These are phyloP conservation scores for Epinotia brunnichana DNA, from an alignment of 2,888 invertebrate genomes.

Conservation along the genomic window DNA sequence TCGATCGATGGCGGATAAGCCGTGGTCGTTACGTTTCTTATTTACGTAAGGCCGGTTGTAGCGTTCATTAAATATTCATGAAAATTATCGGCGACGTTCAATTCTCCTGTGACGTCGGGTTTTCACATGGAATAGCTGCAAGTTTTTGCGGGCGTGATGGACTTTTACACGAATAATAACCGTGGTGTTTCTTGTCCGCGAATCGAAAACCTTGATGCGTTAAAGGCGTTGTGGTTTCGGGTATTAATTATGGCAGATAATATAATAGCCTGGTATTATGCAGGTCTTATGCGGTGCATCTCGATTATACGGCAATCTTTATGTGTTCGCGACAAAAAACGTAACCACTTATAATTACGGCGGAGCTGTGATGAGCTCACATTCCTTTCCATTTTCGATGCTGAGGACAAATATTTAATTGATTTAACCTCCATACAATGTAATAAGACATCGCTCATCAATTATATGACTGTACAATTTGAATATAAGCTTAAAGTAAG, in stretches of 20 bases:
- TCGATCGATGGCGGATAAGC: conserved; percentile 70
- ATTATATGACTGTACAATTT: neutral
- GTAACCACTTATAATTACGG: conserved; percentile 55
- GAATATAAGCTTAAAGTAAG: neutral
- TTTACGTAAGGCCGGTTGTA: conserved; percentile 72
- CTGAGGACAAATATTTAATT: conserved; percentile 30
- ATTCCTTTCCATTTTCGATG: conserved; percentile 34
- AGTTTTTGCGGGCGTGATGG: conserved; percentile 55
- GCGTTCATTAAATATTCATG: conserved; percentile 67
- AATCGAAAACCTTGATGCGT: conserved; percentile 49
- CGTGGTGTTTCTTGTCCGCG: conserved; percentile 62
- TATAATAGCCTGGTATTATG: conserved; percentile 73
- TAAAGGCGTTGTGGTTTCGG: conserved; percentile 62
- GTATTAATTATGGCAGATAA: conserved; percentile 69
- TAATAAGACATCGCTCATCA: neutral
- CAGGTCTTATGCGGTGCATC: conserved; percentile 63
- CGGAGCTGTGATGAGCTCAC: conserved; percentile 43
- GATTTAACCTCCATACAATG: conserved; percentile 16
- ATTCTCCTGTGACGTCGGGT: neutral
- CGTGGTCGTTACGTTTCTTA: conserved; percentile 63
- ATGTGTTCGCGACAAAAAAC: conserved; percentile 65
- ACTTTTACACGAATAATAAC: conserved; percentile 65
- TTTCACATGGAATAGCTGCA: conserved; percentile 1
- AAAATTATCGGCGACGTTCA: conserved; percentile 48
- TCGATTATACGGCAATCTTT: conserved; percentile 66